Evolutionary conservation across 2,888 invertebrate genomes (phyloP).

Genomic region (Mythimna impura): DNA sequence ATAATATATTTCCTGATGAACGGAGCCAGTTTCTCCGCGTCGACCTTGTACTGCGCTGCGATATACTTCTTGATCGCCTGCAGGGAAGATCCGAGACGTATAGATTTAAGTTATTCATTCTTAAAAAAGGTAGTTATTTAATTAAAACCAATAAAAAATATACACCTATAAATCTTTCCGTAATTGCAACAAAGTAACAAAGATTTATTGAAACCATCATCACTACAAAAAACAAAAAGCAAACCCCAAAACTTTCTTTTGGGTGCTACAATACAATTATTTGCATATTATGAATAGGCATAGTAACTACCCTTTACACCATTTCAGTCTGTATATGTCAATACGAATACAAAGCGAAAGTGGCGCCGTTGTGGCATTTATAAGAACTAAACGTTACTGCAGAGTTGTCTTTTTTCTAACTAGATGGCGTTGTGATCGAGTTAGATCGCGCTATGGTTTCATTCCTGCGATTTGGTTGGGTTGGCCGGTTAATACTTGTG

Average conservation of each 20-base stretch:
- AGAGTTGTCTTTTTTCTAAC: conserved; percentile 38
- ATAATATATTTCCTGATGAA: too few species aligned
- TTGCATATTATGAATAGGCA: background rate
- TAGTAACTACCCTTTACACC: background rate
- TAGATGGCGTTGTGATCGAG: conserved; percentile 55
- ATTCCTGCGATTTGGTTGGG: conserved; percentile 32
- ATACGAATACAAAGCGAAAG: background rate
- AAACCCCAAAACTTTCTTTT: background rate
- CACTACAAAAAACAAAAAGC: background rate
- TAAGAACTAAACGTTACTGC: background rate
- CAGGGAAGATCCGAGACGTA: too few species aligned
- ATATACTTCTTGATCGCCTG: too few species aligned
- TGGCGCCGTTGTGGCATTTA: conserved; percentile 6
- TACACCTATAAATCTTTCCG: too few species aligned
- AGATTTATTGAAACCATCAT: too few species aligned
- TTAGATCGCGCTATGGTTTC: conserved; percentile 51
- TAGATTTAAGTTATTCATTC: too few species aligned
- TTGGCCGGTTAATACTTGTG: rapidly evolving
- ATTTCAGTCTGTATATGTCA: background rate
- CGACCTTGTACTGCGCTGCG: too few species aligned
- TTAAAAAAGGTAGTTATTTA: too few species aligned
- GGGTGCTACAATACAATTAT: background rate
- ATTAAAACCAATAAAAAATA: too few species aligned
- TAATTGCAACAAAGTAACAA: too few species aligned
- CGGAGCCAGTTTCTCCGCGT: too few species aligned